A percentile compares a stretch with the other conserved stretches of the same genome.
These are phyloP conservation scores for Neolamprologus cancellatus DNA, from an alignment of 2,113 vertebrate genomes.

Conservation along the genomic window DNA sequence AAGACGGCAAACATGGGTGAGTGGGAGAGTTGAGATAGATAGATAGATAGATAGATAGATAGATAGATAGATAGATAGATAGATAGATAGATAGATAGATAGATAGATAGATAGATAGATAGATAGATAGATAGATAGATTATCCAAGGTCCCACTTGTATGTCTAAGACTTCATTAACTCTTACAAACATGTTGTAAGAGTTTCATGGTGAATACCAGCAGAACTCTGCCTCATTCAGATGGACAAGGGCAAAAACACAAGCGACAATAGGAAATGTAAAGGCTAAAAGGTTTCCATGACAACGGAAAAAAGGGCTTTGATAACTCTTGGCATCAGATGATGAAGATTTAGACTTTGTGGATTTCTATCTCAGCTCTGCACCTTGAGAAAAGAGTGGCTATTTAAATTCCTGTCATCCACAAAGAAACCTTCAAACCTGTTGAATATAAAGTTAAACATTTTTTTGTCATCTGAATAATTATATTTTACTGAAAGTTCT, in stretches of 20 bases:
- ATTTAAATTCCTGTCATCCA: conserved; percentile 9
- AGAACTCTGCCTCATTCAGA: conserved; percentile 30
- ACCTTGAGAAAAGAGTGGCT: not conserved
- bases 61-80: not conserved
- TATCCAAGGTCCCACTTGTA: not conserved
- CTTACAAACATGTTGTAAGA: conserved; percentile 13
- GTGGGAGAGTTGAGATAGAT: not conserved
- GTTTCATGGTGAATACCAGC: conserved; percentile 20
- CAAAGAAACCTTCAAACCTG: conserved; percentile 20
- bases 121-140: not conserved
- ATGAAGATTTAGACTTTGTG: conserved; percentile 30
- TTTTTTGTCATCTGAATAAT: not conserved
- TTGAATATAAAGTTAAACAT: conserved; percentile 1
- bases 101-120: not conserved
- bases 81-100: not conserved
- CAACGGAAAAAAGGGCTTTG: conserved; percentile 47
- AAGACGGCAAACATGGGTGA: too few species aligned
- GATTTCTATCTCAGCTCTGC: conserved; percentile 11
- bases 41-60: not conserved
- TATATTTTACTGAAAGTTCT: not conserved
- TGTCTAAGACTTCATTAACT: conserved; percentile 18
- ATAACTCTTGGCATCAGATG: conserved; percentile 35
- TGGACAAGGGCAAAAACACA: conserved; percentile 44
- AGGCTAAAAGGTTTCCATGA: conserved; percentile 66
- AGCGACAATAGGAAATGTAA: conserved; percentile 58